Percentiles rank a stretch among this genome's conserved stretches.
Evolutionary conservation across 2,888 invertebrate genomes (phyloP).

Genomic region (Diachrysia chrysitis): DNA sequence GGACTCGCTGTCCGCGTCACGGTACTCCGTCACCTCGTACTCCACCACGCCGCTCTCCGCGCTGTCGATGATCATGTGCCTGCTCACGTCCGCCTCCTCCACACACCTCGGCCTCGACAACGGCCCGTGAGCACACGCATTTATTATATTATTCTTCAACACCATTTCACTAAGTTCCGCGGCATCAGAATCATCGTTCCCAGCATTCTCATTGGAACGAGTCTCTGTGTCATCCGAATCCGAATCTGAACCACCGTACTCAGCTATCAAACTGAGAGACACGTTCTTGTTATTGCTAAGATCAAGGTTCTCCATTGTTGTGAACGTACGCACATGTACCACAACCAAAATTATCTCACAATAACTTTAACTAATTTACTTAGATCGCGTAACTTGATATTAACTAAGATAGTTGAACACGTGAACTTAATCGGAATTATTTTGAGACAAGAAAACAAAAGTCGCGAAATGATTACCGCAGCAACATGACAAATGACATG

Average conservation of each 20-base stretch:
- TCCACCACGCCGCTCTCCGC: conserved; percentile 82
- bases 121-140: conserved; percentile 86
- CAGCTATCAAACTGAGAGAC: conserved; percentile 84
- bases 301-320: conserved; percentile 85
- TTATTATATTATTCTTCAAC: conserved; percentile 86
- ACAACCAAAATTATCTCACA: conserved; percentile 55
- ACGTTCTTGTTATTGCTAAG: conserved; percentile 84
- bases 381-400: conserved; percentile 27
- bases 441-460: conserved; percentile 62
- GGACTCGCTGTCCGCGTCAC: conserved; percentile 79
- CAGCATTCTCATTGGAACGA: conserved; percentile 70
- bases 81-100: conserved; percentile 75
- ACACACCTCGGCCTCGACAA: conserved; percentile 68
- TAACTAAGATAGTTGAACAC: conserved; percentile 43
- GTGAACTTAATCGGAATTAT: conserved; percentile 52
- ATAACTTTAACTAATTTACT: conserved; percentile 24
- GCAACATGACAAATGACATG: conserved; percentile 63
- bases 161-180: conserved; percentile 86
- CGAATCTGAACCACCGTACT: conserved; percentile 84
- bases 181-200: conserved; percentile 80
- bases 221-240: conserved; percentile 82
- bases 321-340: conserved; percentile 57
- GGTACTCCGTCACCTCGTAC: conserved; percentile 84
- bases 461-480: conserved; percentile 56
- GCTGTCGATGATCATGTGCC: conserved; percentile 86